These are phyloP conservation scores for Antigone vipio DNA, from an alignment of 2,113 vertebrate species.

Conservation along the genomic window DNA sequence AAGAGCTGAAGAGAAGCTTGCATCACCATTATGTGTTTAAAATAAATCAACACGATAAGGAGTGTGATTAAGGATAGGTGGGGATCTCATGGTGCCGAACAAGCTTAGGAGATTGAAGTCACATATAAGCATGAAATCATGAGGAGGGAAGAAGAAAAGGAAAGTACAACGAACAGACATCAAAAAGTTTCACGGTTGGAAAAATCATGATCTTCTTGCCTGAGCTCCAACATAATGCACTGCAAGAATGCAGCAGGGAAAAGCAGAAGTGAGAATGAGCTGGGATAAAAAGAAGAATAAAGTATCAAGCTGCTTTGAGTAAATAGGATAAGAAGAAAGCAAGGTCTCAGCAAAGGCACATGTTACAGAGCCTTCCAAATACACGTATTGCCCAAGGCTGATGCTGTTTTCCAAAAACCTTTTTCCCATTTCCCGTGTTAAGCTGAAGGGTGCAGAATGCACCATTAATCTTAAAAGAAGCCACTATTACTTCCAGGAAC, in stretches of 20 bases:
- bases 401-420: slow-evolving; percentile 42
- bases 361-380: not conserved
- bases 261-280: not conserved
- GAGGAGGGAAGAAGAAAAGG: not conserved
- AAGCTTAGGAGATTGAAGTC: not conserved
- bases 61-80: not conserved
- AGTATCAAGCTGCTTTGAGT: not conserved
- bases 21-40: not conserved
- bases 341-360: not conserved
- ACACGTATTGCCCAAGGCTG: not conserved
- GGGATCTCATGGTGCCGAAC: not conserved
- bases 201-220: not conserved
- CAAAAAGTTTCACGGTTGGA: not conserved
- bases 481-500: slow-evolving; percentile 26
- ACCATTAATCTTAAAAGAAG: slow-evolving; percentile 48
- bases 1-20: not conserved
- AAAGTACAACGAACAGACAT: not conserved
- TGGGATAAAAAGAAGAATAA: not conserved
- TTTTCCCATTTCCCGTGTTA: slow-evolving; percentile 30
- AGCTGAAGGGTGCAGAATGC: slow-evolving; percentile 27
- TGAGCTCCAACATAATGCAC: not conserved
- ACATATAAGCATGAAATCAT: slow-evolving; percentile 4
- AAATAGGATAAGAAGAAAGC: not conserved
- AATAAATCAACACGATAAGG: not conserved
- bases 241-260: not conserved